Base-by-base conservation (phyloP, 2,113 vertebrate species). In the Ascaphus truei region DNA sequence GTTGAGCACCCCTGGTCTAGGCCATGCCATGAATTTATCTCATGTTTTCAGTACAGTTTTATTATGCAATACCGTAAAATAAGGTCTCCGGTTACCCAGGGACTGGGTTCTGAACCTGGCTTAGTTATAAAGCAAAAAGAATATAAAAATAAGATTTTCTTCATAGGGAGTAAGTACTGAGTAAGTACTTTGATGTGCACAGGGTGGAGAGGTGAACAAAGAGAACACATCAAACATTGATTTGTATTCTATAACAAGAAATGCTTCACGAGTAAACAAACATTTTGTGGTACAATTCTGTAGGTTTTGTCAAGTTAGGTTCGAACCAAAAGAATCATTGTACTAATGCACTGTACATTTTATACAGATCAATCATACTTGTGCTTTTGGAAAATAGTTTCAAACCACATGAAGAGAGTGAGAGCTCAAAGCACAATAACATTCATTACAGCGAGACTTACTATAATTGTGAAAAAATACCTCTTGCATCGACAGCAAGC, bases 231-330 rank as follows among this genome's bases (percentile, higher is more conserved):
- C 67, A 39, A 60, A 48, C 55, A 69, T 61, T 69, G 67, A 69
- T 69, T 56, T 60, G 61, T 69, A 60, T 69, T 69, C 45, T 27
- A 69, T 69, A 51, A 48, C 39, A 68, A 39, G 56, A 69, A 60
- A 60, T 60, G 16, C 33, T 60, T n/a, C 67, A 41, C 52, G 56
- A 60, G 67, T 60, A 69, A 69, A 61, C 67, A 60, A 52, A 69
- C 48, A 41, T 50, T 69, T 63, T 50, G 26, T 30, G 33, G 39
- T 69, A 37, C 43, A 39, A 39, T 60, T 51, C 43, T 41, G n/a
- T 10, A 39, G 33, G 56, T 56, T 41, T 69, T 69, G 15, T 60
- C 33, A 50, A 41, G 55, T 60, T 68, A 55, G 25, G 59, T 69
- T 60, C 33, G 60, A 48, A 16, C 55, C 20, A 26, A 27, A 33